Percentiles rank a stretch among this genome's conserved stretches.
Evolutionary conservation across 2,888 invertebrate species (phyloP).

Genomic region (Synergus japonicus): DNA sequence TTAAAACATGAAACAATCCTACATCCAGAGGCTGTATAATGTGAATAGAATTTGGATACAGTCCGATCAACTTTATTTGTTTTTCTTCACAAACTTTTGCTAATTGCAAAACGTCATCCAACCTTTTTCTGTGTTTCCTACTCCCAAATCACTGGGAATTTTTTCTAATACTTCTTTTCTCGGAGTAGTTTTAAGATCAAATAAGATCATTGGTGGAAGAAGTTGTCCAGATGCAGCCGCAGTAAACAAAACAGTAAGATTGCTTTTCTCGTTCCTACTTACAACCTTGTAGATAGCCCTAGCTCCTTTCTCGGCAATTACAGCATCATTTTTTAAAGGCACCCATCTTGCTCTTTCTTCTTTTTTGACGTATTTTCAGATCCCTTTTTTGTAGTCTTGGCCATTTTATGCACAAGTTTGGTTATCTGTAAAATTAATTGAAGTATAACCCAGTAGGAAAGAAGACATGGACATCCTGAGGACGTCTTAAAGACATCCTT

Average conservation of each 20-base stretch:
- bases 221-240: conserved; percentile 60
- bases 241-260: conserved; percentile 61
- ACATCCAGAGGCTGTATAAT: conserved; percentile 40
- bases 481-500: too few species aligned
- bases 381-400: too few species aligned
- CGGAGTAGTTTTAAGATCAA: conserved; percentile 56
- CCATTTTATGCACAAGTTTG: too few species aligned
- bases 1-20: conserved; percentile 38
- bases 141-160: conserved; percentile 54
- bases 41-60: conserved; percentile 41
- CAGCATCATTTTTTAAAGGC: conserved; percentile 60
- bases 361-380: too few species aligned
- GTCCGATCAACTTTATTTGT: conserved; percentile 29
- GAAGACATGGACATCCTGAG: too few species aligned
- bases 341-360: conserved; percentile 42
- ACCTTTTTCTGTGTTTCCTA: conserved; percentile 58
- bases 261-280: conserved; percentile 63
- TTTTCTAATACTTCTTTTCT: conserved; percentile 59
- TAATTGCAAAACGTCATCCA: conserved; percentile 60
- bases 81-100: conserved; percentile 56
- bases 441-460: too few species aligned
- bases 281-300: conserved; percentile 61
- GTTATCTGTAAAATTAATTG: too few species aligned
- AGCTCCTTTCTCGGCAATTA: conserved; percentile 63
- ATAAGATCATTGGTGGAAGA: conserved; percentile 58